Base-by-base conservation (phyloP, 1,140 invertebrate genomes). In the Brachionus calyciflorus region DNA sequence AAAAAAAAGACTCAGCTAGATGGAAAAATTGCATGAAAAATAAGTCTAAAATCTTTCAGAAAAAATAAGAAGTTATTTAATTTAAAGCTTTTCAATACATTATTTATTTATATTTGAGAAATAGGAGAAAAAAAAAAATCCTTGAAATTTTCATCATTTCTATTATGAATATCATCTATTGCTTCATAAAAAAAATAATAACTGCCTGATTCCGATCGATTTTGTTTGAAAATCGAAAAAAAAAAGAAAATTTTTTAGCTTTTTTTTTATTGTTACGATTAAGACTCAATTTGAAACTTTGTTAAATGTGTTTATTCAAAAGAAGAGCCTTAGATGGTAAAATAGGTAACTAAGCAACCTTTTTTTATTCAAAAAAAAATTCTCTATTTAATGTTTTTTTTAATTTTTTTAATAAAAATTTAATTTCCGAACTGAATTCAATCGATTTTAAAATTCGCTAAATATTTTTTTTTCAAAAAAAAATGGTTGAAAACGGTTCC, bases 401-500 rank as follows among this genome's bases (percentile, higher is more conserved):
- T 37, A 33, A 60, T 33, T 37, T 7, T 60, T 60, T 60, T 55
- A 28, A 55, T 55, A 55, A 55, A 44, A 12, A 44, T 28, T n/a
- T 55, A n/a, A 55, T 55, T 28, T 55, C 28, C 33, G 55, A 60
- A 60, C 55, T 60, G 60, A 65, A 44, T 65, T 44, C 33, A 65
- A 65, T 65, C 17, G 19, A 65, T 44, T 65, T 24, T 26, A 65
- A 26, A 17, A 44, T 44, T 44, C 10, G 5, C 10, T 14, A 65
- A 65, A 65, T 6, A 24, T 40, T 40, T 19, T 30, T 40, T 30
- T 30, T 33, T n/a, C 21, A 26, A 41, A 46, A 7, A 7, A 41
- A 65, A 65, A 65, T 65, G 60, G 60, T 65, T 65, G 60, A 65
- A 65, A 65, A 65, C 60, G 21, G 40, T 65, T 65, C 60, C 14